A percentile compares a stretch with the other conserved stretches of the same genome.
Evolutionary conservation across 2,888 invertebrate species (phyloP).

Genomic region (Trachelus troglodyta): DNA sequence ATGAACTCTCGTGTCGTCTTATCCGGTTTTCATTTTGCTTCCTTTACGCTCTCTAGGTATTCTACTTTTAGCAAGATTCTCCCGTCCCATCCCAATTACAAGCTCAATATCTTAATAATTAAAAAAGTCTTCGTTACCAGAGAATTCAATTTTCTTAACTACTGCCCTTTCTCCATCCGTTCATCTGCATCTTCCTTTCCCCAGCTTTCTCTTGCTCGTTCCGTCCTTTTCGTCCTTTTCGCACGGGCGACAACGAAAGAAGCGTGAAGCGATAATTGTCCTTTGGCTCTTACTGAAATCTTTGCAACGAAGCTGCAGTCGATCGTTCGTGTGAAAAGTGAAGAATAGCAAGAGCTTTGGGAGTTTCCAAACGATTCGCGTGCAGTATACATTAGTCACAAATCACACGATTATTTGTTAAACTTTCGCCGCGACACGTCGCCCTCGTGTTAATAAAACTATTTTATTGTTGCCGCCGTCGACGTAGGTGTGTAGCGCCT

Average conservation of each 20-base stretch:
- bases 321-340: no score
- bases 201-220: no score
- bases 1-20: constrained; percentile 16
- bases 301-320: no score
- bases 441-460: constrained; percentile 22
- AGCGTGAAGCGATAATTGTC: no score
- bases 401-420: constrained; percentile 24
- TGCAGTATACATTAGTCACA: constrained; percentile 21
- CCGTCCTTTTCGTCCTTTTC: no score
- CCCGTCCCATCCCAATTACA: constrained; percentile 44
- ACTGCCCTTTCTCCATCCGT: constrained; percentile 32
- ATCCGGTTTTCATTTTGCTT: constrained; percentile 6
- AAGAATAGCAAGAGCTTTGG: no score
- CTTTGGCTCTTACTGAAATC: no score
- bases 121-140: constrained; percentile 53
- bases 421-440: constrained; percentile 11
- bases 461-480: constrained; percentile 12
- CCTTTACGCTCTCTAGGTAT: background rate
- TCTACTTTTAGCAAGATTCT: background rate
- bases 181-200: background rate
- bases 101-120: constrained; percentile 55
- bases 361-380: no score
- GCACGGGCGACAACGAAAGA: no score
- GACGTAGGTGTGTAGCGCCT: no score
- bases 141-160: constrained; percentile 49